Conservation (phyloP, 2,113 vertebrate species). For the Xenus cinereus region DNA sequence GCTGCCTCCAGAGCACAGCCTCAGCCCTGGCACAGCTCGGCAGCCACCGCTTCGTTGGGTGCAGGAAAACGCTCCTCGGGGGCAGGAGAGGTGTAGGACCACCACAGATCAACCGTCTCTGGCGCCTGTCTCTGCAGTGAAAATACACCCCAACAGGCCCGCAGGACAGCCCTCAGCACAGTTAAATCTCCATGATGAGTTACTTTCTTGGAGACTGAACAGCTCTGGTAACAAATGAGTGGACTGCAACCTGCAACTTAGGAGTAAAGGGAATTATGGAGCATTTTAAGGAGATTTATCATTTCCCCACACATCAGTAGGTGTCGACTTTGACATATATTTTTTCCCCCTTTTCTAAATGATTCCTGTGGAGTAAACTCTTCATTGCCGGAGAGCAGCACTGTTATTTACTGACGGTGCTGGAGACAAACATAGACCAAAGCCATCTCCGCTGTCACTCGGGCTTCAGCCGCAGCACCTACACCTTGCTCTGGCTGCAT, state of each 20-base stretch:
- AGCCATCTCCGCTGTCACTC: background rate
- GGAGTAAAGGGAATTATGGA: background rate
- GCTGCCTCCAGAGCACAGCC: background rate
- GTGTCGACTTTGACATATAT: background rate
- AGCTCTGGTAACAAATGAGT: background rate
- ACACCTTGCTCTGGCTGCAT: too few species aligned
- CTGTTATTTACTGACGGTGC: background rate
- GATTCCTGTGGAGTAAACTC: background rate
- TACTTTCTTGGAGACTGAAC: background rate
- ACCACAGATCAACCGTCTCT: background rate
- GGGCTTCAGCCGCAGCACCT: background rate
- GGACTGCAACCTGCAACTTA: background rate
- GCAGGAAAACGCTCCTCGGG: accelerated
- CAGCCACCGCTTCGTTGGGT: background rate
- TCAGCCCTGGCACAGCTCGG: too few species aligned
- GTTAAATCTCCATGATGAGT: background rate
- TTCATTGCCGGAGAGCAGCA: background rate
- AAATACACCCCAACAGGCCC: background rate
- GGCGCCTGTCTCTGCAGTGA: background rate
- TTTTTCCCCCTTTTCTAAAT: background rate
- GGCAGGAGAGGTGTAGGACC: background rate
- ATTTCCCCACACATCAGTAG: background rate
- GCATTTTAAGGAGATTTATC: background rate
- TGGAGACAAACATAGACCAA: background rate
- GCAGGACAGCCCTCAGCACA: background rate